phyloP scores from a whole-genome alignment of 2,888 invertebrate genomes.

The Volucella inanis region DNA sequence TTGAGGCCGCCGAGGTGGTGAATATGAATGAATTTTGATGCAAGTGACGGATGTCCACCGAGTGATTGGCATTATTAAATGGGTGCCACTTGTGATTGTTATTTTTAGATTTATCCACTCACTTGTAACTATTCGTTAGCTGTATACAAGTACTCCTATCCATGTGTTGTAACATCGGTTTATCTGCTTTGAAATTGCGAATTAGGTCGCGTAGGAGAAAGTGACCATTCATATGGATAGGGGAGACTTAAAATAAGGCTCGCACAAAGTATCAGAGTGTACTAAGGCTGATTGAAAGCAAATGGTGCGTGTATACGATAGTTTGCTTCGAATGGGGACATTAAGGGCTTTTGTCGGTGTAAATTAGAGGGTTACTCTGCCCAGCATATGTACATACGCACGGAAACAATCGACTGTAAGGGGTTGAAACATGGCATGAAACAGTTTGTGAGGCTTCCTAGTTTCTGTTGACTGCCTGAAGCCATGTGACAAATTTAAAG shows the following conservation, averaged over 20 bases:
- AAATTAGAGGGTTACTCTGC: too few relatives aligned
- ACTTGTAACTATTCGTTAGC: not conserved
- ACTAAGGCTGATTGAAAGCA: not conserved
- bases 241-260: constrained; percentile 46
- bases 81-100: constrained; percentile 36
- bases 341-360: too few relatives aligned
- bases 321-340: not conserved
- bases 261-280: constrained; percentile 23
- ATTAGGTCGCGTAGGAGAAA: constrained; percentile 59
- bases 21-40: constrained; percentile 47
- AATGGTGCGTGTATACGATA: not conserved
- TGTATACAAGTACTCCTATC: constrained; percentile 24
- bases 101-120: constrained; percentile 38
- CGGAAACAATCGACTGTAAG: too few relatives aligned
- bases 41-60: constrained; percentile 57
- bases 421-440: too few relatives aligned
- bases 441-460: too few relatives aligned
- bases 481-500: too few relatives aligned
- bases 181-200: constrained; percentile 49
- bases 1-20: not conserved
- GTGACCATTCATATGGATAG: constrained; percentile 39
- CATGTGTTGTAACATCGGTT: not conserved
- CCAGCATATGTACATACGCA: too few relatives aligned
- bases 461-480: too few relatives aligned
- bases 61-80: constrained; percentile 36